Evolutionary conservation across 2,113 vertebrate species (phyloP), one percentile per base, ranked within the genome.

Genomic region (Hemicordylus capensis): DNA sequence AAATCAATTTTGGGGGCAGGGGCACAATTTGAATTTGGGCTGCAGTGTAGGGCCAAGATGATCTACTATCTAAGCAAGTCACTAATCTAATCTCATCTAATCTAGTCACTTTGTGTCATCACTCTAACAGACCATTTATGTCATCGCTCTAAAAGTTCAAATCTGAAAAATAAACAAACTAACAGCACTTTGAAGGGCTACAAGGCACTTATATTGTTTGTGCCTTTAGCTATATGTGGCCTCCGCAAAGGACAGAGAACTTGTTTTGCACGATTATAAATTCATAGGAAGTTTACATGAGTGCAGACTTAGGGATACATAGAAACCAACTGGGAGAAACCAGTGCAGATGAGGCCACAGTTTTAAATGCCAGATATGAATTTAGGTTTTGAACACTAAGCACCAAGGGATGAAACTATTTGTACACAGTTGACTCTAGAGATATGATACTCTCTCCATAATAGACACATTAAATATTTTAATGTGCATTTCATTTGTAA

Each of bases 281-380:
- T 46, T 24, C 46, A n/a, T 61, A 39, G 31, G 31, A 72, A 73
- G 81, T 64, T 74, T 63, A 24, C 74, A 51, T 80, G 58, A 54
- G 17, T 56, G 34, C n/a, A 66, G n/a, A 42, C 31, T 80, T 34
- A n/a, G 34, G 56, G n/a, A 64, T 85, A 48, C 42, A 63, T 67
- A 85, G 34, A 80, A 86, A 64, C 58, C 61, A 56, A 78, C 39
- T 6, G 22, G 42, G 17, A 67, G 56, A 74, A 17, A 19, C 69
- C 31, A 17, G 37, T 34, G 28, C 64, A 77, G 59, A 85, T 46
- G 28, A 85, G 61, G 73, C 61, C 34, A 75, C 73, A 34, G 58
- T 69, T 85, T 56, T 58, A 77, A 69, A 85, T 85, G 59, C 64
- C 70, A 77, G 39, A 84, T 14, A 69, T 77, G 74, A 84, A 84